A percentile compares a stretch with the other conserved stretches of the same genome.
Evolutionary conservation across 2,888 invertebrate species (phyloP).

Genomic region (Stenotaenia linearis): DNA sequence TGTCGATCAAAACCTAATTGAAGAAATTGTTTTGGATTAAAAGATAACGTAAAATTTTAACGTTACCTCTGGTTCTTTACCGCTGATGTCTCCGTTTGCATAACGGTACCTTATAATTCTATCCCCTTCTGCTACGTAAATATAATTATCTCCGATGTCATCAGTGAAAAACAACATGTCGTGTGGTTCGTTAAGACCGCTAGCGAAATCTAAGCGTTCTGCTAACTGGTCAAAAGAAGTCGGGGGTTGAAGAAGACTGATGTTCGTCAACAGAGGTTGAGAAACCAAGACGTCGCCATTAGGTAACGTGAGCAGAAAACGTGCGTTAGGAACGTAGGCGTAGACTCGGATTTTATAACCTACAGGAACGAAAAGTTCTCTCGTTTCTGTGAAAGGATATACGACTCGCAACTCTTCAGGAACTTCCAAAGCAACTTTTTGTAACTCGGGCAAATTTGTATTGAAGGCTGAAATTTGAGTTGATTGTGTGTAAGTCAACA

Average conservation of each 20-base stretch:
- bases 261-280: background rate
- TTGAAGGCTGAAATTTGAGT: background rate
- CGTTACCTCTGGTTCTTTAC: background rate
- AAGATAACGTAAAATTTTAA: background rate
- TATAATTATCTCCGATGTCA: background rate
- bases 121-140: conserved; percentile 5
- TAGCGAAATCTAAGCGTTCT: background rate
- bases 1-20: background rate
- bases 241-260: background rate
- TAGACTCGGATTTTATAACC: conserved; percentile 3
- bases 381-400: background rate
- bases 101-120: background rate
- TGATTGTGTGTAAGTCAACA: background rate
- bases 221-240: background rate
- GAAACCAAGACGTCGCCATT: conserved; percentile 23
- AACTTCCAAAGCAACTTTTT: background rate
- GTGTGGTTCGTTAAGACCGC: background rate
- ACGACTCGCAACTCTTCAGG: background rate
- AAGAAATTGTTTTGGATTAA: no score
- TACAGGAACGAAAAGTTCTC: background rate
- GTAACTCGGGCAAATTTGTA: background rate
- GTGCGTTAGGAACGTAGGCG: conserved; percentile 4
- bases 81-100: background rate
- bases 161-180: background rate
- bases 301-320: conserved; percentile 11